Evolutionary conservation across 1,140 invertebrate genomes (phyloP).

Genomic region (Elymnias hypermnestra): DNA sequence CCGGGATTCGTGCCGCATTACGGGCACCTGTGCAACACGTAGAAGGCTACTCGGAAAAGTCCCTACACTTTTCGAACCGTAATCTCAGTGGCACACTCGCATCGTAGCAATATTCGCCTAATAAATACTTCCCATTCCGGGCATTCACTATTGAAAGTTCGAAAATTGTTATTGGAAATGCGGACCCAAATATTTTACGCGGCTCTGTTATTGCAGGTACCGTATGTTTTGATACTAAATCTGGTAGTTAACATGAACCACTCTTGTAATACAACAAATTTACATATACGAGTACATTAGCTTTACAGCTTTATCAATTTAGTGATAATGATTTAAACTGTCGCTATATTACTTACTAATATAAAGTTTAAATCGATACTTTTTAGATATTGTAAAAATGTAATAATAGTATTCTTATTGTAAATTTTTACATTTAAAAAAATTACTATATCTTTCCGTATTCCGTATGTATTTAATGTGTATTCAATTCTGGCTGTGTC

Average conservation of each 20-base stretch:
- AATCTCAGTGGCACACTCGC: constrained; percentile 51
- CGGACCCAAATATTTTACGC: constrained; percentile 40
- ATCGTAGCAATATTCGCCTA: constrained; percentile 59
- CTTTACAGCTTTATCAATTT: too few species aligned
- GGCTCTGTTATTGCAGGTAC: constrained; percentile 30
- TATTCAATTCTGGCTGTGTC: too few species aligned
- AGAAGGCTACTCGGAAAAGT: constrained; percentile 45
- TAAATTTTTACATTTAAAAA: too few species aligned
- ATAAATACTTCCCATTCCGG: constrained; percentile 60
- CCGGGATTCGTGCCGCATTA: constrained; percentile 43
- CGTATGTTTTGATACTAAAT: constrained; percentile 12
- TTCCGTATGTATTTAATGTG: too few species aligned
- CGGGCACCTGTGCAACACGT: constrained; percentile 54
- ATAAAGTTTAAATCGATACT: too few species aligned
- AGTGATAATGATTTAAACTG: too few species aligned
- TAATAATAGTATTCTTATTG: too few species aligned
- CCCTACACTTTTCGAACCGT: constrained; percentile 38
- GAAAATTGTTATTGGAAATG: constrained; percentile 56
- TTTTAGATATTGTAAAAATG: too few species aligned
- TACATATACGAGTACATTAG: not conserved
- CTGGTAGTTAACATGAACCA: not conserved
- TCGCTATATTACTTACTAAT: too few species aligned
- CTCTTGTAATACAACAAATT: not conserved
- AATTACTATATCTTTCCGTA: too few species aligned
- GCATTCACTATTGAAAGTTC: constrained; percentile 49